Base-by-base conservation (phyloP, 30 jellyfish, hydroid and myxozoan species). In the Cassiopea xamachana region DNA sequence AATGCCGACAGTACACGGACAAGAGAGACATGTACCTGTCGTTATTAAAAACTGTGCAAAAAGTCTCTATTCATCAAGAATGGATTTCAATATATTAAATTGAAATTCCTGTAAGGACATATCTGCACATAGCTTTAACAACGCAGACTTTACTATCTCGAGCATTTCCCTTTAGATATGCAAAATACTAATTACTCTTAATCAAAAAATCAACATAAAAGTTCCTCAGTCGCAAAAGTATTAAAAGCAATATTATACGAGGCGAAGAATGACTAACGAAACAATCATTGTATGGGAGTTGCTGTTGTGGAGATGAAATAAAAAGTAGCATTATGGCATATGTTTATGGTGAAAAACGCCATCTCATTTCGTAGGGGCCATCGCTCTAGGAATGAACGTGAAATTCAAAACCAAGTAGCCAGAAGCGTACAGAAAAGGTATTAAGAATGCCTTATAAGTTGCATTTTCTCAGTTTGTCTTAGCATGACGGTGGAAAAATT, bases 1-100 rank as follows among this genome's bases (percentile, higher is more conserved):
- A 71, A 71, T n/a, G 51, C 51, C n/a, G 3, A 43, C 51, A 17
- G 49, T n/a, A 15, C 27, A 16, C 7, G 51, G 80, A 71, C 27
- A 71, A 71, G 51, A 71, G 39, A 27, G 39, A 27, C 39, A 27
- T 2, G 80, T 19, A 71, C 15, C 39, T 9, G 50, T 19, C 2
- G 58, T 71, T 71, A 71, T 71, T 71, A 71, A 71, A 13, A 71
- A 64, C 74, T 5, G 74, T 71, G 55, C 77, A n/a, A 71, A 71
- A 43, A 71, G 39, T 71, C 80, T 6, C 39, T 18, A 18, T 43
- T 18, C 50, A 19, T 71, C 15, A 71, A 16, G 51, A 1, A 7
- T 51, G 80, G 80, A 71, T 71, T 71, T 71, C 58, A 71, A 71
- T 71, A 27, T 71, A 43, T 71, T 19, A 2, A 71, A 27, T 51